Base-by-base conservation (phyloP, 1,140 invertebrate genomes). In the Pteromalus puparum region DNA sequence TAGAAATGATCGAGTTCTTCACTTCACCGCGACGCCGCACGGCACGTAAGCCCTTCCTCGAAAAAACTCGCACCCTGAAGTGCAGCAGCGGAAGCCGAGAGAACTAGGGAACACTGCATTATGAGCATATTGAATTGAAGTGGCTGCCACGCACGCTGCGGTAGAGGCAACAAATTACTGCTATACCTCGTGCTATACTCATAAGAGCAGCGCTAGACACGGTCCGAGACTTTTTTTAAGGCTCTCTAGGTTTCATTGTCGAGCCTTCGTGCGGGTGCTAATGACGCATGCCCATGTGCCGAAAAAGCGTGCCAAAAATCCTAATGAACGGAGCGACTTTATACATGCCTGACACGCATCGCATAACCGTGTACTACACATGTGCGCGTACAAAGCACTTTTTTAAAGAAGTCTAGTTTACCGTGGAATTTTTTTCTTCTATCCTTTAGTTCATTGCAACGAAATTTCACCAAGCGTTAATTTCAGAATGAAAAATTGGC, bases 231-330 rank as follows among this genome's bases (percentile, higher is more conserved):
- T 28, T 70, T 30, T 70, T 34, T 34, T 34, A 34, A 34, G 4
- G 30, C 30, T 34, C 30, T 34, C 30, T 34, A 34, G 30, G 30
- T 34, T 4, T 34, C 28, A 61, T 34, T 78, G 61, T 13, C 30
- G n/a, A 28, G 6, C 6, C 21, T 42, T 26, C 42, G 21, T 26
- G 26, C 26, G 28, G 65, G 76, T 78, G 53, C 13, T 61, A 78
- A 65, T 77, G 48, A 48, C 10, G 6, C 28, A 78, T 78, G 21
- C 46, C 30, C 30, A 26, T 15, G 10, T 9, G 78, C 24, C 21
- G 9, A 48, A 48, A 75, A 75, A 68, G 34, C 65, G 65, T 80
- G 78, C 65, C 65, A 26, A 80, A 70, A 80, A 28, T 80, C 21
- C 70, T 46, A 80, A 80, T 80, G 65, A n/a, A 65, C 3, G 30